Evolutionary conservation across 2,113 vertebrate species (phyloP), one percentile per base, ranked within the genome.

Genomic region (Ifrita kowaldi): DNA sequence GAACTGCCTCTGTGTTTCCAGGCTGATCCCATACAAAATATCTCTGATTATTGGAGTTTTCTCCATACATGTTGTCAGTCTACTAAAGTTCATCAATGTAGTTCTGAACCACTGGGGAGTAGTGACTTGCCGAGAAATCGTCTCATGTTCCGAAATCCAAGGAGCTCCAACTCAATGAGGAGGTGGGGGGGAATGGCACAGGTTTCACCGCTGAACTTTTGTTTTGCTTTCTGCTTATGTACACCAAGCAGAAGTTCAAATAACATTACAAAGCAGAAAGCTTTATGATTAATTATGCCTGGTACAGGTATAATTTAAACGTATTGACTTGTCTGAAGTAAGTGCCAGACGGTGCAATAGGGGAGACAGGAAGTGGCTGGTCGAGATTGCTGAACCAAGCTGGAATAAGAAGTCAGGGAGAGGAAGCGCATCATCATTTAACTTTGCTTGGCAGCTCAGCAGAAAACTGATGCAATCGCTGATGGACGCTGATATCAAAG

Each of bases 291-390:
- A 97, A 98, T 97, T 96, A 89, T 22, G 13, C 93, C 91, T 93
- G 90, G 84, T 91, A 82, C 93, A 97, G 95, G 95, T 98, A 97
- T 97, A 97, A 98, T 98, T 98, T 97, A 96, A 98, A 97, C 62
- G 24, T 98, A 98, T 97, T 94, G 98, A 97, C 97, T 96, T 94
- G 97, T 97, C 98, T 98, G 97, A 94, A 97, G 90, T 96, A 94
- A 97, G 96, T 97, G 96, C 97, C 96, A 97, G 98, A 97, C 91
- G 6, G 88, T 94, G 91, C 89, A 94, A 59, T 88, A 74, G 97
- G 92, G 93, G 97, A 97, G 98, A 94, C 98, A 98, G 98, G 98
- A 98, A 98, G 97, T 96, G 96, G 97, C 97, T 95, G 97, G 91
- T 96, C 10, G 87, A 96, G 97, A 96, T 93, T 97, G 97, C 97